Evolutionary conservation across 2,797 vertebrate genomes (phyloP), one percentile per base, ranked within the genome.

Genomic region (Chiroxiphia lanceolata): DNA sequence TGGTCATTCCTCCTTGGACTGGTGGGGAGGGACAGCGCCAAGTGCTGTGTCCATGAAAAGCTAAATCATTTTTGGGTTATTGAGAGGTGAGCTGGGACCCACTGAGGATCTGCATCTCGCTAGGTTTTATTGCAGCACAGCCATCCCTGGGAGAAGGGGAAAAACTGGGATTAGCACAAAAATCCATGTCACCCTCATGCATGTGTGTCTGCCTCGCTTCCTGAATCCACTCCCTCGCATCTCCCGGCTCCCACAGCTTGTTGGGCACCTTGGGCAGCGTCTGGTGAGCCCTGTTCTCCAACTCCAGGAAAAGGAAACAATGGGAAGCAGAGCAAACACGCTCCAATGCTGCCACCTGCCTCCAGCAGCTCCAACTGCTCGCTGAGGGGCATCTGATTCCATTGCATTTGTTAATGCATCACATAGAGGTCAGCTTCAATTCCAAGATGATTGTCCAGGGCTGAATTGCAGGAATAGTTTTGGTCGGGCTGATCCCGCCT

Each of bases 281-380:
- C 87, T 87, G 93, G 57, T 53, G 7, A 72, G 50, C 56, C 50
- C 42, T 2, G 0, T 22, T 56, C 72, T 65, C 64, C 36, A 22
- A 0, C 71, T 74, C 36, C 59, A 9, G 53, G 21, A 60, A 51
- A 33, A 76, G 25, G 84, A 48, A 38, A 87, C 70, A 94, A 91
- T 86, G n/a, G 81, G 56, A 65, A 45, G 50, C 3, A 1, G 61
- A 91, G 61, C 50, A 70, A 90, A 63, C 0, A 6, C 29, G 83
- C 54, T 80, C 38, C 72, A 2, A 48, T 97, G 96, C 95, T 97
- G 96, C 96, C 97, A 93, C 64, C 96, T 97, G 91, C 45, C 86
- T 94, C 12, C 36, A 26, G 38, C 9, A 53, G 11, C 68, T 87
- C 20, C 13, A 77, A 44, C n/a, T 89, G 95, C 96, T 93, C 48